A percentile compares a stretch with the other conserved stretches of the same genome.
Conservation (phyloP, 2,888 invertebrate genomes). For the Podabrus alpinus region DNA sequence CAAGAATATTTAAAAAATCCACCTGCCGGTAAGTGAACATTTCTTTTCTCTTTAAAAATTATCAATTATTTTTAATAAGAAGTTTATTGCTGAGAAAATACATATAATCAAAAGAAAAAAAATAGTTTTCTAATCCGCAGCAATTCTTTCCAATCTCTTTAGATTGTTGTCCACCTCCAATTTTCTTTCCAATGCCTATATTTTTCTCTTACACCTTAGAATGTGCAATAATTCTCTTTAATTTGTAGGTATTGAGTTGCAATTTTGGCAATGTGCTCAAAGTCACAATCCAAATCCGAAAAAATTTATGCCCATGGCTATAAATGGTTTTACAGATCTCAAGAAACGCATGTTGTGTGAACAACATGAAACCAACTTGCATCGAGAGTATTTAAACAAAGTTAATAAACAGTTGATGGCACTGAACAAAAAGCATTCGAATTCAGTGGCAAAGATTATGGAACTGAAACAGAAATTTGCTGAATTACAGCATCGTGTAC, state of each 20-base stretch:
- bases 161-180: too few relatives aligned
- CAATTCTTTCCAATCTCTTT: too few relatives aligned
- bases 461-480: conserved; percentile 82
- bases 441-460: conserved; percentile 77
- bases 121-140: too few relatives aligned
- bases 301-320: conserved; percentile 89
- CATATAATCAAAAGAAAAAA: too few relatives aligned
- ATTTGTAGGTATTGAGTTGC: conserved; percentile 79
- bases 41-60: background rate
- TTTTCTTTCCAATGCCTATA: too few relatives aligned
- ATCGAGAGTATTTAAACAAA: conserved; percentile 78
- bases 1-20: conserved; percentile 89
- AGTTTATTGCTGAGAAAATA: too few relatives aligned
- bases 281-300: conserved; percentile 92
- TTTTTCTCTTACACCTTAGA: too few relatives aligned
- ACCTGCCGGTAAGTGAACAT: conserved; percentile 66
- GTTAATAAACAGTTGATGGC: conserved; percentile 77
- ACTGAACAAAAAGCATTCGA: conserved; percentile 79
- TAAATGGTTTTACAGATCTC: conserved; percentile 85
- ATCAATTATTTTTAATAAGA: conserved; percentile 29
- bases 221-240: conserved; percentile 30
- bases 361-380: conserved; percentile 80
- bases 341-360: conserved; percentile 84
- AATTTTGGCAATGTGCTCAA: conserved; percentile 96
- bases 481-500: conserved; percentile 80